Evolutionary conservation across 2,888 invertebrate species (phyloP).

Genomic region (Beris morrisii): DNA sequence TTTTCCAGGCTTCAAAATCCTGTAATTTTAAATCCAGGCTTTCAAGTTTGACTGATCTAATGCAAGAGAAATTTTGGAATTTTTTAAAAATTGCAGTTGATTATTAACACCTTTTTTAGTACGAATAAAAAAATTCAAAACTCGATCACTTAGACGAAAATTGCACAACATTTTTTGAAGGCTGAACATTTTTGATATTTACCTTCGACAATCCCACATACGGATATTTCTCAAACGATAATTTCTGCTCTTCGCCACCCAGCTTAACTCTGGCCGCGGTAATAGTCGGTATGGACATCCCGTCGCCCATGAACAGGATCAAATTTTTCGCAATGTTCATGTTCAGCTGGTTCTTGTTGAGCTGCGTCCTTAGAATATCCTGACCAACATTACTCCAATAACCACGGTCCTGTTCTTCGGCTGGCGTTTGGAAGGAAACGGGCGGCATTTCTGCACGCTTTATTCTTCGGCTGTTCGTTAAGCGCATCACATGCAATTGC

Average conservation of each 20-base stretch:
- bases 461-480: neutral
- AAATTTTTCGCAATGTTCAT: constrained; percentile 61
- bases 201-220: constrained; percentile 77
- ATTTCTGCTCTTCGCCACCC: constrained; percentile 74
- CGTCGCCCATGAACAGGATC: constrained; percentile 77
- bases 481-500: constrained; percentile 12
- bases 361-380: constrained; percentile 53
- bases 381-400: constrained; percentile 60
- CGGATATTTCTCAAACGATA: constrained; percentile 78
- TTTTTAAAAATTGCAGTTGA: too few relatives aligned
- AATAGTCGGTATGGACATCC: constrained; percentile 83
- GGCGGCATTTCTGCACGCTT: constrained; percentile 51
- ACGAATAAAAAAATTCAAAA: too few relatives aligned
- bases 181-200: constrained; percentile 20
- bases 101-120: too few relatives aligned
- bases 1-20: too few relatives aligned
- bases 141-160: too few relatives aligned
- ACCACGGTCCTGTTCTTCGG: constrained; percentile 48
- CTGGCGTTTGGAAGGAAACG: constrained; percentile 46
- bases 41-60: too few relatives aligned
- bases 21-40: too few relatives aligned
- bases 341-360: constrained; percentile 49
- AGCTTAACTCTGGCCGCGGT: constrained; percentile 77
- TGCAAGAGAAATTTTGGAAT: too few relatives aligned
- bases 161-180: too few relatives aligned